phyloP scores from a whole-genome alignment of 2,888 invertebrate genomes.

The Melitaea athalia region DNA sequence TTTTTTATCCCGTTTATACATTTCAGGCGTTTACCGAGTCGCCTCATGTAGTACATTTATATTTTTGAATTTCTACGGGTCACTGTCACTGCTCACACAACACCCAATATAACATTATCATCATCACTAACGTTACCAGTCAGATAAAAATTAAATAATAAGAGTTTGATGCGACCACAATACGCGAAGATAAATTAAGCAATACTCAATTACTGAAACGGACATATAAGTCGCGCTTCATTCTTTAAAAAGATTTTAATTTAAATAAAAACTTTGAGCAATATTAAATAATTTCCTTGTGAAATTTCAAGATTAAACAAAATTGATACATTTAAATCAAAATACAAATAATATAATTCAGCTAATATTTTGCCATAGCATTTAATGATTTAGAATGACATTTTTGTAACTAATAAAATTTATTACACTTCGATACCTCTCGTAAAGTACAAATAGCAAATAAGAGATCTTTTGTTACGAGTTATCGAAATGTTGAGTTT shows the following conservation, averaged over 20 bases:
- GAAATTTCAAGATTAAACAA: slow-evolving; percentile 20
- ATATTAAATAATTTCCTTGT: slow-evolving; percentile 47
- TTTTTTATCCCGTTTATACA: background rate
- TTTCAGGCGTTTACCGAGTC: background rate
- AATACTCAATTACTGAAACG: slow-evolving; percentile 14
- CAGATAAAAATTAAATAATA: slow-evolving; percentile 47
- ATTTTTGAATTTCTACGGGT: slow-evolving; percentile 5
- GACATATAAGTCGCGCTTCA: background rate
- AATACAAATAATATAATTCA: slow-evolving; percentile 11
- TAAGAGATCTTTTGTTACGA: slow-evolving; percentile 46
- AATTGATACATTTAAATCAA: slow-evolving; percentile 10
- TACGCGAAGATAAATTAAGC: slow-evolving; percentile 42
- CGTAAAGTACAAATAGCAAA: slow-evolving; percentile 37
- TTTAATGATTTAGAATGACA: background rate
- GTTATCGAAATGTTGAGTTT: slow-evolving; percentile 51
- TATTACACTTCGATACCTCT: slow-evolving; percentile 53
- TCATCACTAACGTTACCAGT: slow-evolving; percentile 23
- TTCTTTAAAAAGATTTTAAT: slow-evolving; percentile 1
- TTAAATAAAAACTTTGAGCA: slow-evolving; percentile 55
- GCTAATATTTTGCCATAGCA: background rate
- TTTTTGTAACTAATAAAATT: slow-evolving; percentile 40
- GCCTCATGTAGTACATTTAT: background rate
- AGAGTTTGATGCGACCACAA: slow-evolving; percentile 53
- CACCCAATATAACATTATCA: slow-evolving; percentile 10
- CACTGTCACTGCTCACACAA: slow-evolving; percentile 17